A percentile compares a stretch with the other conserved stretches of the same genome.
Evolutionary conservation across 1,140 invertebrate species (phyloP).

Genomic region (Neodiprion fabricii): DNA sequence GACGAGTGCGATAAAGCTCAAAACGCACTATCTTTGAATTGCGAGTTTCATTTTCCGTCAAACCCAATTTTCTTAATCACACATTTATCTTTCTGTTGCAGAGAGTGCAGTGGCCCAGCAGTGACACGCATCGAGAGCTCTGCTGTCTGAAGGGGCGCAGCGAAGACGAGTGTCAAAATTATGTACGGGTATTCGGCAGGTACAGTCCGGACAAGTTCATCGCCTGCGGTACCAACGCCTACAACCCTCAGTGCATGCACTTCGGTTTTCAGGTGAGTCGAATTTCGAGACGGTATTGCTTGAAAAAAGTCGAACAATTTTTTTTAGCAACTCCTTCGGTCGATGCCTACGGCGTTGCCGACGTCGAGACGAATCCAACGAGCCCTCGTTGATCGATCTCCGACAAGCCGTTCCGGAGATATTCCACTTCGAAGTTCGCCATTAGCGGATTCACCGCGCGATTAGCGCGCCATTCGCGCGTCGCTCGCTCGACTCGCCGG

Average conservation of each 20-base stretch:
- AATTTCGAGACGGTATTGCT: not conserved
- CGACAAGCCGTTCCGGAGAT: no score
- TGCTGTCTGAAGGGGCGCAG: slow-evolving; percentile 88
- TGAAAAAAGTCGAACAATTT: no score
- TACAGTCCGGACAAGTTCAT: slow-evolving; percentile 76
- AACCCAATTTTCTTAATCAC: slow-evolving; percentile 24
- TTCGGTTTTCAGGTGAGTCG: slow-evolving; percentile 69
- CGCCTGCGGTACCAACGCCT: slow-evolving; percentile 97
- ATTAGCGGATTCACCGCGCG: no score
- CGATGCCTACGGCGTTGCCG: no score
- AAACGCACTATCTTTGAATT: slow-evolving; percentile 33
- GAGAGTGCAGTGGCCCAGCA: slow-evolving; percentile 87
- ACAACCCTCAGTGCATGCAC: slow-evolving; percentile 89
- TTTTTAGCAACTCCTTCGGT: no score
- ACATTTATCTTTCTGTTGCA: slow-evolving; percentile 54
- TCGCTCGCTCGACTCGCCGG: no score
- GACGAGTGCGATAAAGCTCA: no score
- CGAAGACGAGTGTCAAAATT: slow-evolving; percentile 93
- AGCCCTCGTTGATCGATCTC: no score
- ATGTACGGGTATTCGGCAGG: slow-evolving; percentile 86
- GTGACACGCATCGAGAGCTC: slow-evolving; percentile 79
- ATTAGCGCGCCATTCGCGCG: no score
- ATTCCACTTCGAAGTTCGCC: no score
- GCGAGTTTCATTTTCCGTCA: slow-evolving; percentile 17
- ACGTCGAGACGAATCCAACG: no score